Conservation (phyloP, 2,797 vertebrate species). For the Ctenopoma kingsleyae region DNA sequence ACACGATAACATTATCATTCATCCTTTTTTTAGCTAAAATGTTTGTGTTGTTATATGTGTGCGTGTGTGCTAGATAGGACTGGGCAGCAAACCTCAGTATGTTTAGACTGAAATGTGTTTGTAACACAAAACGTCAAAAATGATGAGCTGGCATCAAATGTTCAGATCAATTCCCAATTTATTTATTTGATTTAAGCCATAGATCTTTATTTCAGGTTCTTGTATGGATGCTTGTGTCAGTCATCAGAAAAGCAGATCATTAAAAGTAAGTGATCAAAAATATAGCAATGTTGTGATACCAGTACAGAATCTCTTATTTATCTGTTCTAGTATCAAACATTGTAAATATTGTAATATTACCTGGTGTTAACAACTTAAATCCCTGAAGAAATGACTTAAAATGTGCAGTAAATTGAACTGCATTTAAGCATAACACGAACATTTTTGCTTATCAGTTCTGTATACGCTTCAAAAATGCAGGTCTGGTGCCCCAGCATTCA, state of each 20-base stretch:
- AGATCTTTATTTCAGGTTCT: not conserved
- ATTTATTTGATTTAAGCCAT: not conserved
- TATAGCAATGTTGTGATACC: not conserved
- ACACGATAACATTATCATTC: slow-evolving; percentile 73
- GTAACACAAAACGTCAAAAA: not conserved
- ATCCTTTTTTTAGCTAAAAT: slow-evolving; percentile 39
- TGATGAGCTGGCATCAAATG: not conserved
- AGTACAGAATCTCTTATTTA: not conserved
- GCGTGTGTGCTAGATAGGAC: not conserved
- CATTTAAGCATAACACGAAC: too few species aligned
- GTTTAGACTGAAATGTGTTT: not conserved
- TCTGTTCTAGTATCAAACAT: too few species aligned
- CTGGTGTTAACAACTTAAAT: too few species aligned
- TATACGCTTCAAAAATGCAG: not conserved
- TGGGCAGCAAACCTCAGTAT: not conserved
- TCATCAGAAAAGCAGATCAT: not conserved
- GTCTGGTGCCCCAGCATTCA: not conserved
- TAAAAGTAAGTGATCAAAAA: too few species aligned
- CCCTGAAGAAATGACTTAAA: too few species aligned
- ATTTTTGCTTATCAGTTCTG: too few species aligned
- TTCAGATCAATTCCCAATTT: not conserved
- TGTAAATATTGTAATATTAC: too few species aligned
- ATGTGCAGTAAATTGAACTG: too few species aligned
- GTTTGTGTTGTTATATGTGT: not conserved
- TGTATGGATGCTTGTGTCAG: not conserved